Percentiles rank a stretch among this genome's conserved stretches.
Evolutionary conservation across 2,797 vertebrate genomes (phyloP).

Genomic region (Scolopax bukidnonensis): DNA sequence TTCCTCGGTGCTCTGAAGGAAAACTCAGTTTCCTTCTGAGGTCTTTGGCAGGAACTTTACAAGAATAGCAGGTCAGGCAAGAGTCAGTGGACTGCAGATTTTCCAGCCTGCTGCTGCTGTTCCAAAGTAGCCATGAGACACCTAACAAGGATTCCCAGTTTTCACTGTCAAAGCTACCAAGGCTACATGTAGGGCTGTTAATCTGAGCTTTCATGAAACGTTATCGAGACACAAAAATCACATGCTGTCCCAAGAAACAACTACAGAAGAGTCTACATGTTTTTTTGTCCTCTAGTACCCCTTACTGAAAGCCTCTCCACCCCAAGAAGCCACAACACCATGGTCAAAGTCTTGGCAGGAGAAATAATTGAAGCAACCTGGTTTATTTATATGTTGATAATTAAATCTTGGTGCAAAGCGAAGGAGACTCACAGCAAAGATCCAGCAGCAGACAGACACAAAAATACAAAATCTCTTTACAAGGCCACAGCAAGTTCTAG

Average conservation of each 20-base stretch:
- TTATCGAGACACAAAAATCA: background rate
- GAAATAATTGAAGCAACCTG: background rate
- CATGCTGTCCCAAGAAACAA: background rate
- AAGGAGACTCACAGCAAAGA: background rate
- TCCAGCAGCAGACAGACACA: background rate
- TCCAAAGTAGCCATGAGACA: background rate
- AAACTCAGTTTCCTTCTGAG: background rate
- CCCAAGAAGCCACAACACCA: background rate
- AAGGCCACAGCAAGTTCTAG: background rate
- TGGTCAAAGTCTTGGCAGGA: background rate
- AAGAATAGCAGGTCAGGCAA: background rate
- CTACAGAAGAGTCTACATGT: accelerated
- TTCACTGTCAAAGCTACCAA: background rate
- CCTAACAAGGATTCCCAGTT: background rate
- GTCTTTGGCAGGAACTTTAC: background rate
- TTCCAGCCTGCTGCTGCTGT: background rate
- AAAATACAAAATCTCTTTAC: background rate
- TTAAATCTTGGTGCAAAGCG: background rate
- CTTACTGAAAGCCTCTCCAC: background rate
- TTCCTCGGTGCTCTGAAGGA: background rate
- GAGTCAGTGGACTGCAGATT: background rate
- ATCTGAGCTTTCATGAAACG: background rate
- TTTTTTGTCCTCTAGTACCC: background rate
- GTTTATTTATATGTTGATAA: background rate
- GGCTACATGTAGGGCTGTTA: background rate